Conservation (phyloP, 2,888 invertebrate genomes). For the Nesidiocoris tenuis region DNA sequence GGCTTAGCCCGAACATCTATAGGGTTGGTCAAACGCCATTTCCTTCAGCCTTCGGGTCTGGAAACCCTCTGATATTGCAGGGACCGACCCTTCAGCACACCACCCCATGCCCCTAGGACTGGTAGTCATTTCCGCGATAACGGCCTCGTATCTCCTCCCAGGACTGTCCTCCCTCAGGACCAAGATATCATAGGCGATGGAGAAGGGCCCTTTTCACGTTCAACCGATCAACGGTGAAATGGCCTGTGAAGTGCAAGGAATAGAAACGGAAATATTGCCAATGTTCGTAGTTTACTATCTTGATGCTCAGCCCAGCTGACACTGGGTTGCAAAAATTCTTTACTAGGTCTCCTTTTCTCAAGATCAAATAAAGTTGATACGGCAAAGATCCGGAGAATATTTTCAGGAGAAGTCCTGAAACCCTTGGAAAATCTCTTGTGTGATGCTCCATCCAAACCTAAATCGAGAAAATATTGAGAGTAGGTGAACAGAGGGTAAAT, state of each 20-base stretch:
- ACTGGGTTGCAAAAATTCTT: neutral
- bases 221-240: neutral
- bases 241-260: neutral
- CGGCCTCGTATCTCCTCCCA: neutral
- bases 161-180: neutral
- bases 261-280: neutral
- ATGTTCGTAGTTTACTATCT: neutral
- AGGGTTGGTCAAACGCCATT: neutral
- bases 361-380: too few relatives aligned
- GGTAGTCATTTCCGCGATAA: slow-evolving; percentile 30
- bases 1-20: too few relatives aligned
- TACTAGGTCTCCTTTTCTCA: too few relatives aligned
- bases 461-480: too few relatives aligned
- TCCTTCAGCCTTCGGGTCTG: neutral
- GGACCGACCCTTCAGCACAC: too few relatives aligned
- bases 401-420: too few relatives aligned
- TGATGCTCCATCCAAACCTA: too few relatives aligned
- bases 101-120: neutral
- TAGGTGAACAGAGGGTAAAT: too few relatives aligned
- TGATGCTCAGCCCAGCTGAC: neutral
- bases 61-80: neutral
- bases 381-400: too few relatives aligned
- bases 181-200: neutral
- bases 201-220: neutral
- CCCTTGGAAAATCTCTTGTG: too few relatives aligned